Base-by-base conservation (phyloP, 2,113 vertebrate species). In the Eurypyga helias region DNA sequence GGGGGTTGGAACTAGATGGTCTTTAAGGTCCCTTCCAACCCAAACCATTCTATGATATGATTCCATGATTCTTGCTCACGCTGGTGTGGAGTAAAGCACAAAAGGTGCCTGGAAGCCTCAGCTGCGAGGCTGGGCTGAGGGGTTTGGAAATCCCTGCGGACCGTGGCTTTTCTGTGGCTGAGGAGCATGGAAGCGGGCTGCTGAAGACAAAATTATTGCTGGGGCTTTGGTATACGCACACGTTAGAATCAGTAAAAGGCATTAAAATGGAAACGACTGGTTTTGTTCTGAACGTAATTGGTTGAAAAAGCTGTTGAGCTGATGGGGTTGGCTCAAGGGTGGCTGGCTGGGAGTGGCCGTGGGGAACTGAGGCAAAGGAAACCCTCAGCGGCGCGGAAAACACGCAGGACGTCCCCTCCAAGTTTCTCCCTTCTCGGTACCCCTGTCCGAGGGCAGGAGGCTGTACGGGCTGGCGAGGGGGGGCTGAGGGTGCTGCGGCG, bases 121-220 rank as follows among this genome's bases (percentile, higher is more conserved):
- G 81, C 13, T 4, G 4, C 0, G 10, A 33, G 29, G 4, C 19
- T 43, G 78, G 34, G 36, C 34, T 31, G 51, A 1, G 2, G 23
- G 38, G 49, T 23, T 24, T 36, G 83, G 45, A 16, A 11, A 75
- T 48, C 21, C 55, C 49, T 4, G 29, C 26, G 0, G 55, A 41
- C 11, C 0, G 2, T 17, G 1, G 15, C 51, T 51, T 28, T 52
- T 26, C 70, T 19, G 45, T 0, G 0, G 33, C 29, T 15, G 17
- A 23, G 28, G 14, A 31, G 31, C 7, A 1, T 0, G 5, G 31
- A 6, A 33, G 6, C 0, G 13, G 26, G 20, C 57, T 51, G 71
- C 76, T 23, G 52, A 4, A 28, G 13, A 2, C 33, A 48, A 21
- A 66, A 43, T 24, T 11, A 4, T 11, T 3, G 24, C 54, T 10